Evolutionary conservation across 1,140 invertebrate species (phyloP).

Genomic region (Cyrtorhinus lividipennis): DNA sequence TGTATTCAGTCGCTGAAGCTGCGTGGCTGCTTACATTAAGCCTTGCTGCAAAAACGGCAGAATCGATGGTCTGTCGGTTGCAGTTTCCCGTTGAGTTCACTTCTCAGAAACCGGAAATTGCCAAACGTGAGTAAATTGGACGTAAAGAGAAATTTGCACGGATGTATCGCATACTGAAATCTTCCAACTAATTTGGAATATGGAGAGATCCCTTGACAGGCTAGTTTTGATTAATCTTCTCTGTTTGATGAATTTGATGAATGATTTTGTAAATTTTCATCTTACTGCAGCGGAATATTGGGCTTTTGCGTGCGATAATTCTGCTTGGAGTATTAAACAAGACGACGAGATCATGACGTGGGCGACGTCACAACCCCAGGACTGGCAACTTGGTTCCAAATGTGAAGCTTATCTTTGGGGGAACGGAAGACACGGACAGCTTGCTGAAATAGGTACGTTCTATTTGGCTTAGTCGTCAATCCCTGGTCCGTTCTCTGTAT

Average conservation of each 20-base stretch:
- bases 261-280: not conserved
- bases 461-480: not conserved
- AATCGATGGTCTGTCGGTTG: constrained; percentile 36
- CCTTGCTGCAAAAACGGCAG: constrained; percentile 37
- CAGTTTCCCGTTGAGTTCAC: constrained; percentile 35
- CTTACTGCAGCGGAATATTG: constrained; percentile 27
- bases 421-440: constrained; percentile 45
- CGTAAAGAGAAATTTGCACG: not conserved
- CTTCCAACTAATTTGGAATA: no score
- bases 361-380: constrained; percentile 43
- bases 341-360: constrained; percentile 49
- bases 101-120: constrained; percentile 19
- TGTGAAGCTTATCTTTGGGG: constrained; percentile 49
- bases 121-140: constrained; percentile 16
- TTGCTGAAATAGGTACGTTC: constrained; percentile 38
- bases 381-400: constrained; percentile 52
- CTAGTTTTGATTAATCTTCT: no score
- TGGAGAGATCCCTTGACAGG: no score
- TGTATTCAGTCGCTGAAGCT: constrained; percentile 37
- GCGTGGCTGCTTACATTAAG: constrained; percentile 44
- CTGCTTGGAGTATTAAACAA: constrained; percentile 39
- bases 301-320: constrained; percentile 32
- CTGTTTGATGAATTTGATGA: not conserved
- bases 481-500: no score
- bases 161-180: not conserved